Conservation (phyloP, 30 jellyfish, hydroid and myxozoan genomes). For the Hydractinia symbiolongicarpus region DNA sequence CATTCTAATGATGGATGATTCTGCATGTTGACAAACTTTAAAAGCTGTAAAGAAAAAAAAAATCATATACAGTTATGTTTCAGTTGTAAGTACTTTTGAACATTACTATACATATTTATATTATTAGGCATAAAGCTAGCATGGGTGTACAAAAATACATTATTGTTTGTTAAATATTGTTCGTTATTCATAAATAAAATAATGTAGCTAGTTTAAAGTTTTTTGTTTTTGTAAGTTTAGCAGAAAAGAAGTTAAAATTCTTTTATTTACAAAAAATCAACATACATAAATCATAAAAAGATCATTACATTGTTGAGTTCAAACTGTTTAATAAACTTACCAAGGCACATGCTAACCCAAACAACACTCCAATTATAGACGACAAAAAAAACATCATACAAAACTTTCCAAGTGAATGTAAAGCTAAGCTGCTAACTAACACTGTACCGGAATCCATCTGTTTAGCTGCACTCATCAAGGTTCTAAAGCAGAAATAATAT, state of each 20-base stretch:
- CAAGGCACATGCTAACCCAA: conserved; percentile 77
- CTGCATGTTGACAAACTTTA: conserved; percentile 45
- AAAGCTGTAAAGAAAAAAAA: conserved; percentile 26
- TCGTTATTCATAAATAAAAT: neutral
- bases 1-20: conserved; percentile 82
- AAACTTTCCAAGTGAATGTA: conserved; percentile 64
- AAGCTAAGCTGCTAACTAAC: conserved; percentile 52
- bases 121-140: neutral
- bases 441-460: conserved; percentile 68
- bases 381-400: conserved; percentile 88
- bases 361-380: conserved; percentile 71
- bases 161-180: no score
- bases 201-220: no score
- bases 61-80: neutral
- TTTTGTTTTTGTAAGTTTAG: no score
- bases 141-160: neutral
- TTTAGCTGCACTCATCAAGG: conserved; percentile 70
- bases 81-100: neutral
- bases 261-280: no score
- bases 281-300: no score
- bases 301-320: neutral
- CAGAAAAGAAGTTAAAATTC: no score
- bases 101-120: neutral
- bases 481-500: conserved; percentile 25
- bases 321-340: conserved; percentile 41